Evolutionary conservation across 2,113 vertebrate genomes (phyloP), one percentile per base, ranked within the genome.

Genomic region (Oreochromis tanganicae): DNA sequence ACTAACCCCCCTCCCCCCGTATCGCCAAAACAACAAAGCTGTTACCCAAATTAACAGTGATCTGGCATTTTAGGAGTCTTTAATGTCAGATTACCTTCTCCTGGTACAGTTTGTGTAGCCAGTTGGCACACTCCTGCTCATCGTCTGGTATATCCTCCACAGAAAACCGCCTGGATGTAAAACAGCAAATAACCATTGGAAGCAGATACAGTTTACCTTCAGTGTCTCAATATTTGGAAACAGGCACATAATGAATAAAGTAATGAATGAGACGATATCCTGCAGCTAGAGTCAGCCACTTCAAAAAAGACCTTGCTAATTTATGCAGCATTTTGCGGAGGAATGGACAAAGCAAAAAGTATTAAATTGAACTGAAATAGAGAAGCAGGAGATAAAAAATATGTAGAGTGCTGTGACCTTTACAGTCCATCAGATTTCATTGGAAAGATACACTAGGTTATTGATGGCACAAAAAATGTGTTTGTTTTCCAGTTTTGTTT

Each of bases 41-140:
- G n/a, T 24, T 14, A 9, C 21, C 38, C 66, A 71, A 43, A 43
- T 24, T 27, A 16, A 48, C 12, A 46, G 68, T 24, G 13, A 46
- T 46, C 3, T 46, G 21, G 12, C 38, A 73, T 27, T 73, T 73
- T 46, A 29, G 21, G 68, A 75, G 46, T 19, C 19, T 54, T 79
- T 52, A 48, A 19, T 56, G 27, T 16, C 4, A 7, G 7, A 41
- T 79, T 88, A 99, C 99, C 97, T 99, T 99, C 91, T 99, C 98
- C 95, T 98, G 98, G 93, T 99, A 99, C 90, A 99, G 97, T 90
- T 97, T 99, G 91, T 99, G 98, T 89, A 99, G 97, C 99, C 99
- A 99, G 83, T 92, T 94, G 9, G 98, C 98, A 21, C 98, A 98
- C 94, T 97, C 97, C 66, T 96, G 96, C 89, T 99, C 99, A 93